phyloP scores from a whole-genome alignment of 2,797 vertebrate species.

The Sebastes trivittatus region DNA sequence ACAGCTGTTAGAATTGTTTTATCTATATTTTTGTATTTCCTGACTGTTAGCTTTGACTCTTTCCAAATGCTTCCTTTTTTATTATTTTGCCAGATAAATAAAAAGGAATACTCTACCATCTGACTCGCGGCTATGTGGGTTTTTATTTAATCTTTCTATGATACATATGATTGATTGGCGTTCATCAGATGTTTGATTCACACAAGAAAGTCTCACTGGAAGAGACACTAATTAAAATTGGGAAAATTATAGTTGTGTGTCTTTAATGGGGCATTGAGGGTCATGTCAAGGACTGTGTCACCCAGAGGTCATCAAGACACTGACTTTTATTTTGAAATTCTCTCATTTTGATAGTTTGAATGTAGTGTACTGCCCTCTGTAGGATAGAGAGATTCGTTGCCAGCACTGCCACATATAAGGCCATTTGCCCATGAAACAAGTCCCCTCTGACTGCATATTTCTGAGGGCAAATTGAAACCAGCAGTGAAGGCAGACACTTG shows the following conservation, averaged over 20 bases:
- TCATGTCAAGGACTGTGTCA: slow-evolving; percentile 18
- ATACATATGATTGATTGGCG: not conserved
- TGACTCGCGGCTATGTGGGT: slow-evolving; percentile 20
- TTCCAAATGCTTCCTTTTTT: slow-evolving; percentile 77
- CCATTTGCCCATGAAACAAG: slow-evolving; percentile 10
- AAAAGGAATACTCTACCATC: slow-evolving; percentile 69
- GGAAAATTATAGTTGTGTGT: not conserved
- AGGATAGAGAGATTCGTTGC: not conserved
- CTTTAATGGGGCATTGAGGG: slow-evolving; percentile 8
- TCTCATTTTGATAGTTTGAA: not conserved
- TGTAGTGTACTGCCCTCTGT: slow-evolving; percentile 53
- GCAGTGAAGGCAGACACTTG: not conserved
- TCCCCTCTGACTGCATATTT: not conserved
- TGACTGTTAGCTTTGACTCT: slow-evolving; percentile 71
- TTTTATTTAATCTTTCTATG: slow-evolving; percentile 16
- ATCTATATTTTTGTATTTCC: slow-evolving; percentile 86
- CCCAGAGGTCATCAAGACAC: not conserved
- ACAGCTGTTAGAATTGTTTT: slow-evolving; percentile 73
- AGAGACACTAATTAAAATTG: not conserved
- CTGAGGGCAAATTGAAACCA: slow-evolving; percentile 26
- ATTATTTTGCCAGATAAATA: slow-evolving; percentile 80
- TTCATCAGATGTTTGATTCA: slow-evolving; percentile 1
- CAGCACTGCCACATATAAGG: not conserved
- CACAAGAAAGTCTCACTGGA: not conserved
- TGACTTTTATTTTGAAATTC: slow-evolving; percentile 29